phyloP scores from a whole-genome alignment of 2,888 invertebrate species.

The Monopis laevigella region DNA sequence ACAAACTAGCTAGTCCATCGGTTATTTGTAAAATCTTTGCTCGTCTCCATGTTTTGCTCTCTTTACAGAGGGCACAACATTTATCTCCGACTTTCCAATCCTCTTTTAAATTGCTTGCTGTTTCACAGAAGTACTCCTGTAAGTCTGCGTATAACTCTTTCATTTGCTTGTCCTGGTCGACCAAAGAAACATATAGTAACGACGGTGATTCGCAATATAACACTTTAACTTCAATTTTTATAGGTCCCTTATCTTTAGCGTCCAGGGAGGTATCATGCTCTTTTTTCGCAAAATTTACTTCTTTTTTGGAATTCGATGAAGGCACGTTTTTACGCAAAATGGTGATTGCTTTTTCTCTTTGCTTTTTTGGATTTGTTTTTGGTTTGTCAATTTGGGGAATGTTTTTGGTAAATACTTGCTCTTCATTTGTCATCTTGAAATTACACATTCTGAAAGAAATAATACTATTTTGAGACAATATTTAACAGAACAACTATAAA shows the following conservation, averaged over 20 bases:
- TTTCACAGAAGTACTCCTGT: conserved; percentile 57
- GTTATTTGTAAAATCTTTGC: conserved; percentile 49
- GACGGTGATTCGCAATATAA: conserved; percentile 64
- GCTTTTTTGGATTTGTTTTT: conserved; percentile 27
- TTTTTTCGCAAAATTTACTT: conserved; percentile 20
- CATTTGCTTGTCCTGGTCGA: conserved; percentile 49
- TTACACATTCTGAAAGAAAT: too few species aligned
- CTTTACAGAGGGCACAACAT: conserved; percentile 49
- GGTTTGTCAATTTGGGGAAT: not conserved
- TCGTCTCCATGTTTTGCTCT: conserved; percentile 72
- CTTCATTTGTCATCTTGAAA: too few species aligned
- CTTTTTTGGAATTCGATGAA: not conserved
- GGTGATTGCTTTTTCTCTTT: conserved; percentile 28
- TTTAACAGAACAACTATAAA: too few species aligned
- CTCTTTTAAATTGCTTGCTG: conserved; percentile 22
- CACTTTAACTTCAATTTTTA: conserved; percentile 56
- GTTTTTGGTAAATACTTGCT: not conserved
- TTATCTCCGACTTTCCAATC: conserved; percentile 62
- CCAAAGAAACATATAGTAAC: conserved; percentile 68
- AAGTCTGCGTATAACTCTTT: conserved; percentile 57
- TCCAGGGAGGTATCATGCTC: conserved; percentile 24
- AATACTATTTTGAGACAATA: too few species aligned
- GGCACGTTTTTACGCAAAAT: conserved; percentile 18
- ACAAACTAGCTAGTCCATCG: conserved; percentile 56
- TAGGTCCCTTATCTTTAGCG: conserved; percentile 56